Percentiles rank a stretch among this genome's conserved stretches.
Conservation (phyloP, 2,888 invertebrate species). For the Polydrusus tereticollis region DNA sequence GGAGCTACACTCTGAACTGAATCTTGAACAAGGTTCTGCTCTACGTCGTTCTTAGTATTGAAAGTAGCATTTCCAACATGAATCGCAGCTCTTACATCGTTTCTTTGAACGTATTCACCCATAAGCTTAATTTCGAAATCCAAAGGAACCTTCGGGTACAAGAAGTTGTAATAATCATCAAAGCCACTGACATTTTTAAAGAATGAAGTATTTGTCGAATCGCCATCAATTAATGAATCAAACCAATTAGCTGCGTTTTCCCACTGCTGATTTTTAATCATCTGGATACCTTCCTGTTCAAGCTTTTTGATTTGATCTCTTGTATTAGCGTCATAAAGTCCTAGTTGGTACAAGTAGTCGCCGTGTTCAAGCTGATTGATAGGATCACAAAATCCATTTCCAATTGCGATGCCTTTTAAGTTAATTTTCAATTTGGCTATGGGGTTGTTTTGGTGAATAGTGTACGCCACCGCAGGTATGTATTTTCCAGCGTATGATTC, state of each 20-base stretch:
- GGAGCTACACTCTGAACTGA: conserved; percentile 85
- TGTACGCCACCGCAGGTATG: conserved; percentile 81
- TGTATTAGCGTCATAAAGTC: conserved; percentile 77
- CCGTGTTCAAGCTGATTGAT: conserved; percentile 80
- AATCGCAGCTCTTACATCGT: conserved; percentile 77
- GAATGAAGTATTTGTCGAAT: conserved; percentile 73
- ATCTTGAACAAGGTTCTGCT: conserved; percentile 78
- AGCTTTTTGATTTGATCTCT: conserved; percentile 62
- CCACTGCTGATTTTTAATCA: conserved; percentile 77
- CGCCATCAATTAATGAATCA: conserved; percentile 79
- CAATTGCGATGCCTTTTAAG: conserved; percentile 78
- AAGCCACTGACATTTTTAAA: conserved; percentile 84
- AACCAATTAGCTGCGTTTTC: conserved; percentile 79
- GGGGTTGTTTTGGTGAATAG: conserved; percentile 77
- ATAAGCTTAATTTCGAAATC: conserved; percentile 68
- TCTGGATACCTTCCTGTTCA: conserved; percentile 70
- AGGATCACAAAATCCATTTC: conserved; percentile 86
- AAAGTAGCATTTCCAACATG: conserved; percentile 88
- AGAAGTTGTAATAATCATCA: conserved; percentile 80
- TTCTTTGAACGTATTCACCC: conserved; percentile 74
- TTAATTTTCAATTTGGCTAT: conserved; percentile 76
- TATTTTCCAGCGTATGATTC: conserved; percentile 90
- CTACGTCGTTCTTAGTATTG: conserved; percentile 73
- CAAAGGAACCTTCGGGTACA: conserved; percentile 72
- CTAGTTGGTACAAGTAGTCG: conserved; percentile 84